Evolutionary conservation across 2,797 vertebrate genomes (phyloP).

Genomic region (Acrocephalus scirpaceus): DNA sequence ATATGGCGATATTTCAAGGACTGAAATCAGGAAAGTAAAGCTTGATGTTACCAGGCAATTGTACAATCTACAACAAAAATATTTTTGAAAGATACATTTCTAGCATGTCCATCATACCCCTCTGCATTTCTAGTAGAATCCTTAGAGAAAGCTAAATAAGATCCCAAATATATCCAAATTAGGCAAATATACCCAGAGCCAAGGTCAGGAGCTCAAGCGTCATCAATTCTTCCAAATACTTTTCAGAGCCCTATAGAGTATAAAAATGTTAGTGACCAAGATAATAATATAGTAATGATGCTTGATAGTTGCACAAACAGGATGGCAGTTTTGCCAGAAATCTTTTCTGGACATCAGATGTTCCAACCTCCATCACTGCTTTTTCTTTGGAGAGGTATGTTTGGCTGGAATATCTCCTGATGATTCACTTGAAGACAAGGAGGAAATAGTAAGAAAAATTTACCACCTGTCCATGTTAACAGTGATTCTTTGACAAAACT

Average conservation of each 20-base stretch:
- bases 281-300: neutral
- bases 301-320: neutral
- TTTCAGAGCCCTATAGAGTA: neutral
- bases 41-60: neutral
- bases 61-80: neutral
- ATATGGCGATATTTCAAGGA: neutral
- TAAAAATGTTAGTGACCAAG: neutral
- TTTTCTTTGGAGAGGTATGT: neutral
- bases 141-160: neutral
- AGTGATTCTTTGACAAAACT: neutral
- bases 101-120: neutral
- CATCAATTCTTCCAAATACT: neutral
- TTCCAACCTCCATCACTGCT: neutral
- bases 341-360: neutral
- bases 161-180: neutral
- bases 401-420: neutral
- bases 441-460: neutral
- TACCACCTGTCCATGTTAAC: neutral
- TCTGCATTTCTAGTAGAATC: neutral
- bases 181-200: neutral
- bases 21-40: neutral
- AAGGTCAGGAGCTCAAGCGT: neutral
- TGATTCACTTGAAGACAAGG: neutral
- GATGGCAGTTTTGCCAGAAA: neutral
- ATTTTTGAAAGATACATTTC: neutral